Evolutionary conservation across 2,888 invertebrate genomes (phyloP).

Genomic region (Acleris sparsana): DNA sequence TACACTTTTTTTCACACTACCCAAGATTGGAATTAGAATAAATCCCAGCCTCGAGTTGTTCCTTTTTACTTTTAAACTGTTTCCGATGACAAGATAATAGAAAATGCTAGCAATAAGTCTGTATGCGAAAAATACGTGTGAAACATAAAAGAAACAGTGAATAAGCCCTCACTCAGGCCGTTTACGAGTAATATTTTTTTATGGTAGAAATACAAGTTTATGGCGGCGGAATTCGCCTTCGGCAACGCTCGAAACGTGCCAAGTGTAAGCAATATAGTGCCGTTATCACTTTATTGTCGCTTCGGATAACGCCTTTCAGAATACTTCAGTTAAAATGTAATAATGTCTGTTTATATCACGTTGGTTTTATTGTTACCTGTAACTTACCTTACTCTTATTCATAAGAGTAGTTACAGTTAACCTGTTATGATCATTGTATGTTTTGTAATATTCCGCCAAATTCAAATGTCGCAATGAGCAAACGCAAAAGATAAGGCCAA

Average conservation of each 20-base stretch:
- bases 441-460: too few relatives aligned
- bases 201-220: constrained; percentile 30
- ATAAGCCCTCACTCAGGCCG: constrained; percentile 24
- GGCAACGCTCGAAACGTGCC: constrained; percentile 19
- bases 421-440: too few relatives aligned
- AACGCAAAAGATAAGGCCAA: too few relatives aligned
- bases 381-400: too few relatives aligned
- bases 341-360: too few relatives aligned
- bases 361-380: too few relatives aligned
- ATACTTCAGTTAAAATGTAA: background rate
- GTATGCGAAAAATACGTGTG: constrained; percentile 14
- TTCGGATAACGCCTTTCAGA: background rate
- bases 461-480: too few relatives aligned
- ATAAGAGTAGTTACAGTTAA: too few relatives aligned
- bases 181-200: constrained; percentile 35
- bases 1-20: too few relatives aligned
- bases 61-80: background rate
- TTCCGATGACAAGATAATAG: background rate
- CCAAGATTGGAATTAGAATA: too few relatives aligned
- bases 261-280: constrained; percentile 17
- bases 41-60: background rate
- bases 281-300: constrained; percentile 11
- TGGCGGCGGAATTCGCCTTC: constrained; percentile 25
- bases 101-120: background rate
- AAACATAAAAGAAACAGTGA: constrained; percentile 28